These are phyloP conservation scores for Lithophane leautieri DNA, from an alignment of 2,888 invertebrate genomes.

Conservation along the genomic window DNA sequence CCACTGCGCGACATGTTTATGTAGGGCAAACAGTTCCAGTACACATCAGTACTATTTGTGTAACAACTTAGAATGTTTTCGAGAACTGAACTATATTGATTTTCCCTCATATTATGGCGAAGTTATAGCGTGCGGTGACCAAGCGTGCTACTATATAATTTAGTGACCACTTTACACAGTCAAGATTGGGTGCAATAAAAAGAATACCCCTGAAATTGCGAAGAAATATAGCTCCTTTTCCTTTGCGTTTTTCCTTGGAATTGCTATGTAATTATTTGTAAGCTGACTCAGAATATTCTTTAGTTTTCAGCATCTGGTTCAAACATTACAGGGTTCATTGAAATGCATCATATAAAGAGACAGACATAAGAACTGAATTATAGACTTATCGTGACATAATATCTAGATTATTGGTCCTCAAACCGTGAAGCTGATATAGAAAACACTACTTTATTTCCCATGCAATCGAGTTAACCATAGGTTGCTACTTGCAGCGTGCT, in stretches of 20 bases:
- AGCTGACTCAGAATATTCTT: conserved; percentile 11
- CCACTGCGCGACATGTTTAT: conserved; percentile 13
- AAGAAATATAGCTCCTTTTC: conserved; percentile 27
- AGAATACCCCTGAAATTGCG: conserved; percentile 56
- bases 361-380: neutral
- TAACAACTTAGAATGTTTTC: conserved; percentile 25
- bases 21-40: conserved; percentile 1
- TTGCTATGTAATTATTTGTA: conserved; percentile 21
- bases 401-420: neutral
- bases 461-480: neutral
- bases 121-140: conserved; percentile 65
- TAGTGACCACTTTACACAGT: conserved; percentile 60
- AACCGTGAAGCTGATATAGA: neutral
- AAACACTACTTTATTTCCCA: neutral
- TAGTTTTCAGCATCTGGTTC: conserved; percentile 4
- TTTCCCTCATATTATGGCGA: conserved; percentile 18
- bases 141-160: conserved; percentile 71
- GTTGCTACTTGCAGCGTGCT: conserved; percentile 10
- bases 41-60: conserved; percentile 25
- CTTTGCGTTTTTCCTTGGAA: conserved; percentile 30
- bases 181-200: conserved; percentile 59
- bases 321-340: neutral
- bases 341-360: neutral
- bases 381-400: neutral
- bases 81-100: conserved; percentile 48